Percentiles rank a stretch among this genome's conserved stretches.
Evolutionary conservation across 1,140 invertebrate genomes (phyloP).

Genomic region (Solenopsis fugax): DNA sequence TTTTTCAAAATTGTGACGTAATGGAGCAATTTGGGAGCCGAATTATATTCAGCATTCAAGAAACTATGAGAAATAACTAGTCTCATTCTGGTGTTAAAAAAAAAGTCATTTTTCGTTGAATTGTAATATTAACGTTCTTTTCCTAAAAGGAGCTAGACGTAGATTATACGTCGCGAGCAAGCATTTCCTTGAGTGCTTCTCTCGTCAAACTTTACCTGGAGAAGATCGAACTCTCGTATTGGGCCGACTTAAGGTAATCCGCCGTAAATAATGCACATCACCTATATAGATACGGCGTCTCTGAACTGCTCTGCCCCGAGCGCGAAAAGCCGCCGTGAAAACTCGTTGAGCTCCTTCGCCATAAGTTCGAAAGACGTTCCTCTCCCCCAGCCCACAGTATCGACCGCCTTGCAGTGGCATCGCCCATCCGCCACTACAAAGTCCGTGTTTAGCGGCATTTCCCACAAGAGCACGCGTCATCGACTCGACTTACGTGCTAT

Average conservation of each 20-base stretch:
- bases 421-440: slow-evolving; percentile 63
- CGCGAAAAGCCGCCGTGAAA: slow-evolving; percentile 70
- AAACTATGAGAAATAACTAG: too few relatives aligned
- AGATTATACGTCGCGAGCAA: slow-evolving; percentile 11
- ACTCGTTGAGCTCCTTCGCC: slow-evolving; percentile 73
- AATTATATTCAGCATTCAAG: too few relatives aligned
- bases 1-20: too few relatives aligned
- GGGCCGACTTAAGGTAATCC: slow-evolving; percentile 71
- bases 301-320: slow-evolving; percentile 31
- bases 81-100: too few relatives aligned
- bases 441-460: slow-evolving; percentile 73
- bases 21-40: too few relatives aligned
- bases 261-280: slow-evolving; percentile 76
- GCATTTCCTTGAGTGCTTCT: slow-evolving; percentile 4
- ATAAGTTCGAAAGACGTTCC: slow-evolving; percentile 74
- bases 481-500: slow-evolving; percentile 74
- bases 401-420: slow-evolving; percentile 51
- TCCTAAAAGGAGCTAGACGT: neutral
- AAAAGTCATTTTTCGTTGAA: too few relatives aligned
- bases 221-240: slow-evolving; percentile 54
- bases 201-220: slow-evolving; percentile 41
- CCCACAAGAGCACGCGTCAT: slow-evolving; percentile 56
- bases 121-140: neutral
- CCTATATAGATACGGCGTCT: slow-evolving; percentile 44
- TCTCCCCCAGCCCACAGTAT: slow-evolving; percentile 11